Conservation (phyloP, 2,113 vertebrate species). For the Tylochromis polylepis region DNA sequence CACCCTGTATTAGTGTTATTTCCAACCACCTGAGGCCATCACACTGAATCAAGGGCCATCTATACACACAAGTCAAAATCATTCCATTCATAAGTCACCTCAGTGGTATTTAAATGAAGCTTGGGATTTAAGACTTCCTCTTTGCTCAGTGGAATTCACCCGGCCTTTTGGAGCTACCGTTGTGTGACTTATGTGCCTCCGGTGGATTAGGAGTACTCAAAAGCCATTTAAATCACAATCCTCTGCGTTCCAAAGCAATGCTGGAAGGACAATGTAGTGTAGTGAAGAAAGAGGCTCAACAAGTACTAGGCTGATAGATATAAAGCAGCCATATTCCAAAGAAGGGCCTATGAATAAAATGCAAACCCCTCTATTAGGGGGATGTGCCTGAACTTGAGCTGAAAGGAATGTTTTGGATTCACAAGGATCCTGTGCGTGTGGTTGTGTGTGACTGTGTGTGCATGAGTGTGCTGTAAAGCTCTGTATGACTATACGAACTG, state of each 20-base stretch:
- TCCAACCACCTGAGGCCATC: conserved; percentile 49
- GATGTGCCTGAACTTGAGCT: conserved; percentile 74
- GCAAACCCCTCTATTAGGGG: conserved; percentile 74
- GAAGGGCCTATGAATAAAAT: conserved; percentile 69
- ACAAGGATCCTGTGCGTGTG: conserved; percentile 55
- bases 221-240: conserved; percentile 69
- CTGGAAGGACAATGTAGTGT: conserved; percentile 57
- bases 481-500: conserved; percentile 38
- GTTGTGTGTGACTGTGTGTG: not conserved
- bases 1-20: conserved; percentile 17
- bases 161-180: conserved; percentile 62
- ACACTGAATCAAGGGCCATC: conserved; percentile 40
- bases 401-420: conserved; percentile 75
- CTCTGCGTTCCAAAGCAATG: conserved; percentile 48
- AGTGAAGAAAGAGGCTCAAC: conserved; percentile 34
- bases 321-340: conserved; percentile 64
- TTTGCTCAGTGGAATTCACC: conserved; percentile 55
- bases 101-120: conserved; percentile 57
- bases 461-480: not conserved
- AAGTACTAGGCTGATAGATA: conserved; percentile 53
- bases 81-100: conserved; percentile 67
- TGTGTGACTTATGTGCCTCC: conserved; percentile 71
- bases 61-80: conserved; percentile 56
- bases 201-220: conserved; percentile 63
- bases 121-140: conserved; percentile 69